These are phyloP conservation scores for Zygogramma bicolorata DNA, from an alignment of 2,888 invertebrate species.

Conservation along the genomic window DNA sequence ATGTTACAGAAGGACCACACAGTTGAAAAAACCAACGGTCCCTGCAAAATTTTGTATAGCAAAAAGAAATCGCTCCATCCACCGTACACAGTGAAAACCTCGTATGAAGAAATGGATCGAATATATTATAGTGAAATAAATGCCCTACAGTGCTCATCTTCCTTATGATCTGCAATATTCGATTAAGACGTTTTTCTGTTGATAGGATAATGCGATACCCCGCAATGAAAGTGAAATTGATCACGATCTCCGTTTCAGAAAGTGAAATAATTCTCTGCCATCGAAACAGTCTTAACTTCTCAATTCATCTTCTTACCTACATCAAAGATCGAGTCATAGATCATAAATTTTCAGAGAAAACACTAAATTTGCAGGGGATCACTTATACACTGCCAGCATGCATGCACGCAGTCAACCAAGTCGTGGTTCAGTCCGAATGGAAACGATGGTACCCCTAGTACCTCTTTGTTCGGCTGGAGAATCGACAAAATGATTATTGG, in stretches of 20 bases:
- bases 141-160: neutral
- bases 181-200: constrained; percentile 9
- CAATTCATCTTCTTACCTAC: constrained; percentile 62
- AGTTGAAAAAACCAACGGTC: too few relatives aligned
- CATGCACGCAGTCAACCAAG: constrained; percentile 49
- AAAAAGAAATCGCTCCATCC: too few relatives aligned
- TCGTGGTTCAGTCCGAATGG: constrained; percentile 24
- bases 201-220: constrained; percentile 14
- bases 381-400: constrained; percentile 54
- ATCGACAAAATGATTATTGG: constrained; percentile 65
- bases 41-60: too few relatives aligned
- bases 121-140: neutral
- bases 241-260: constrained; percentile 20
- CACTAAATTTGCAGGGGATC: constrained; percentile 60
- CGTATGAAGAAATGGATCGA: too few relatives aligned
- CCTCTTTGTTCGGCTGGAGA: constrained; percentile 50
- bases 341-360: constrained; percentile 60
- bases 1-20: too few relatives aligned
- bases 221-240: constrained; percentile 9
- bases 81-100: too few relatives aligned
- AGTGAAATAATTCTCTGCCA: constrained; percentile 42
- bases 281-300: constrained; percentile 57
- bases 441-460: constrained; percentile 24
- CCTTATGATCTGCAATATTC: neutral
- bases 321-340: constrained; percentile 55